Conservation (phyloP, 1,140 invertebrate species). For the Drosophila prosaltans region DNA sequence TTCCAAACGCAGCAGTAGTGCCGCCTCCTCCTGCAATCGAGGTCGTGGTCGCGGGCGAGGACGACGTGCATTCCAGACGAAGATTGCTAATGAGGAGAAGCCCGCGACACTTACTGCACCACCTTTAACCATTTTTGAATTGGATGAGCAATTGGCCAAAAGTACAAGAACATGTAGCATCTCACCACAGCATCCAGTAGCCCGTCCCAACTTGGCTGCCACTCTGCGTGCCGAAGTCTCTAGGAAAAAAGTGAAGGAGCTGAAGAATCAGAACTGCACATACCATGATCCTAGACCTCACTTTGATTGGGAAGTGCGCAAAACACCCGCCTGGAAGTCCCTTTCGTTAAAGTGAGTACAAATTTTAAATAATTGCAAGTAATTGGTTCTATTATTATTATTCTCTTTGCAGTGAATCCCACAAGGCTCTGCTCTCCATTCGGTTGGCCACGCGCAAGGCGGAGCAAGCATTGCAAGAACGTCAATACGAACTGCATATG, state of each 20-base stretch:
- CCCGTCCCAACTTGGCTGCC: conserved; percentile 78
- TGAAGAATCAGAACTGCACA: conserved; percentile 72
- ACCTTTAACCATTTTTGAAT: conserved; percentile 42
- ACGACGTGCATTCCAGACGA: conserved; percentile 31
- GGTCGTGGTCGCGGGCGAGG: conserved; percentile 27
- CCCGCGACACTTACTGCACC: conserved; percentile 18
- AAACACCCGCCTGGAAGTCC: conserved; percentile 81
- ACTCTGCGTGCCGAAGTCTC: conserved; percentile 75
- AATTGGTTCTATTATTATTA: not conserved
- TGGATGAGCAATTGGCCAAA: conserved; percentile 31
- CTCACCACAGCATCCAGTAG: conserved; percentile 76
- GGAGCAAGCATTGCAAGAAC: conserved; percentile 74
- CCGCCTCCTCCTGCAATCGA: conserved; percentile 31
- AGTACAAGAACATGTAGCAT: conserved; percentile 37
- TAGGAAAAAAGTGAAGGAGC: conserved; percentile 72
- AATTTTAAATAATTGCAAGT: too few species aligned
- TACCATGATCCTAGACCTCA: conserved; percentile 63
- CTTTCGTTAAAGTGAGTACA: conserved; percentile 71
- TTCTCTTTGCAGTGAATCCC: conserved; percentile 63
- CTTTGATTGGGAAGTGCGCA: conserved; percentile 79
- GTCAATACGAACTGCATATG: conserved; percentile 79
- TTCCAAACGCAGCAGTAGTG: conserved; percentile 62
- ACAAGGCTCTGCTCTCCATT: conserved; percentile 72
- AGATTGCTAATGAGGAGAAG: conserved; percentile 9
- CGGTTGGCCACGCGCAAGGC: conserved; percentile 81